Evolutionary conservation across 2,797 vertebrate genomes (phyloP).

Genomic region (Sylvilagus floridanus): DNA sequence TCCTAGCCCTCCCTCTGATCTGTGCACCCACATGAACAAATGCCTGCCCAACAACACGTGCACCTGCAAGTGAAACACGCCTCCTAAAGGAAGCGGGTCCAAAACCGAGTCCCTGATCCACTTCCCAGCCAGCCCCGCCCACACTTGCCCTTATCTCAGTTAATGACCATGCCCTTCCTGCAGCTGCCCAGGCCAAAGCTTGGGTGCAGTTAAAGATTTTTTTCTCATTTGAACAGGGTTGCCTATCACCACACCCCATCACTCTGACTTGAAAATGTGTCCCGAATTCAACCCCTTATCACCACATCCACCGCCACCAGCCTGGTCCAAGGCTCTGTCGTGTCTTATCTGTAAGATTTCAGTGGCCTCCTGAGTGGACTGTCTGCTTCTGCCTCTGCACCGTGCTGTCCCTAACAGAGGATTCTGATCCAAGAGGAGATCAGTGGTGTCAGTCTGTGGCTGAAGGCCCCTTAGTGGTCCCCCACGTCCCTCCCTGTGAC

Average conservation of each 20-base stretch:
- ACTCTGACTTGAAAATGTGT: conserved; percentile 25
- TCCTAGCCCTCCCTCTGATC: conserved; percentile 21
- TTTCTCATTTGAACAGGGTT: background rate
- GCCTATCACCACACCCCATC: background rate
- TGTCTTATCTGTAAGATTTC: background rate
- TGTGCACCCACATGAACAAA: background rate
- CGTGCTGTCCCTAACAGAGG: background rate
- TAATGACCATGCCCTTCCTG: background rate
- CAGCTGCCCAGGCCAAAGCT: background rate
- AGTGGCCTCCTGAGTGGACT: background rate
- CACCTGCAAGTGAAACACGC: background rate
- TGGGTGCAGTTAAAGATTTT: background rate
- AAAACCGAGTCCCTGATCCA: background rate
- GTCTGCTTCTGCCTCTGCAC: background rate
- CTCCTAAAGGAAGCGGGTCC: background rate
- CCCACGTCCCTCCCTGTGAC: background rate
- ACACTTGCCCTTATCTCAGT: background rate
- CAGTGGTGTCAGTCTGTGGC: background rate
- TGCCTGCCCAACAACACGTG: background rate
- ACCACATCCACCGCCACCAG: background rate
- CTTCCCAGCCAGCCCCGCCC: background rate
- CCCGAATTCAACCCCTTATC: conserved; percentile 29
- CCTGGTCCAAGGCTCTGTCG: background rate
- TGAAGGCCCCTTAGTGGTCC: background rate
- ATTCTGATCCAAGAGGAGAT: background rate